Evolutionary conservation across 2,113 vertebrate species (phyloP).

Genomic region (Choloepus hoffmanni): DNA sequence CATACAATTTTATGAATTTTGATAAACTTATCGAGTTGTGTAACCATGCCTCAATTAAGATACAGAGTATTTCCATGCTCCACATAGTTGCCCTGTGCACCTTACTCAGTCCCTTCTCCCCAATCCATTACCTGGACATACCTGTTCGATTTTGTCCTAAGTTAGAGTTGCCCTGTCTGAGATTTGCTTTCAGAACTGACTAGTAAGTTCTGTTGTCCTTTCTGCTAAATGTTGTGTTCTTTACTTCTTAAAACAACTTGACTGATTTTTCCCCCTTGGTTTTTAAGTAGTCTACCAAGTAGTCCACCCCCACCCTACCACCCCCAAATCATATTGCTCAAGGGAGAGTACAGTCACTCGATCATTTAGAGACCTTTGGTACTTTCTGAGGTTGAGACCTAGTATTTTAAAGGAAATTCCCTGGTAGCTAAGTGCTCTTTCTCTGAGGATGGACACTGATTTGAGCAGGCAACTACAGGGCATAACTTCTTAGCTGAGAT

Average conservation of each 20-base stretch:
- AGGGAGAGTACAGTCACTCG: background rate
- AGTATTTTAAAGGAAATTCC: background rate
- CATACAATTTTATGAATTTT: background rate
- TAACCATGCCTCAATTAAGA: background rate
- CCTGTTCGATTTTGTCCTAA: conserved; percentile 39
- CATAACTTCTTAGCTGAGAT: background rate
- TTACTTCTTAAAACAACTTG: conserved; percentile 27
- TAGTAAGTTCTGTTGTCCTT: conserved; percentile 6
- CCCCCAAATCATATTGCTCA: background rate
- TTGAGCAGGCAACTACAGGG: background rate
- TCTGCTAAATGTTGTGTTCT: conserved; percentile 39
- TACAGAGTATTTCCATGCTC: background rate
- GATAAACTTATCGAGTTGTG: background rate
- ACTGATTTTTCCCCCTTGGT: background rate
- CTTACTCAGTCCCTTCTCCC: background rate
- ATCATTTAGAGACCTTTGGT: background rate
- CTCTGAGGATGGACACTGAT: background rate
- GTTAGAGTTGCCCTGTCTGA: background rate
- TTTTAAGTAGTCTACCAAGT: background rate
- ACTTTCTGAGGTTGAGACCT: background rate
- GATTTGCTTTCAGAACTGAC: conserved; percentile 31
- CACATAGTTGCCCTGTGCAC: background rate
- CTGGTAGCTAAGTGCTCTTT: background rate
- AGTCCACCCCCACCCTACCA: background rate
- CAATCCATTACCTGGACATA: background rate